phyloP scores from a whole-genome alignment of 2,113 vertebrate genomes.

The Pungitius pungitius region DNA sequence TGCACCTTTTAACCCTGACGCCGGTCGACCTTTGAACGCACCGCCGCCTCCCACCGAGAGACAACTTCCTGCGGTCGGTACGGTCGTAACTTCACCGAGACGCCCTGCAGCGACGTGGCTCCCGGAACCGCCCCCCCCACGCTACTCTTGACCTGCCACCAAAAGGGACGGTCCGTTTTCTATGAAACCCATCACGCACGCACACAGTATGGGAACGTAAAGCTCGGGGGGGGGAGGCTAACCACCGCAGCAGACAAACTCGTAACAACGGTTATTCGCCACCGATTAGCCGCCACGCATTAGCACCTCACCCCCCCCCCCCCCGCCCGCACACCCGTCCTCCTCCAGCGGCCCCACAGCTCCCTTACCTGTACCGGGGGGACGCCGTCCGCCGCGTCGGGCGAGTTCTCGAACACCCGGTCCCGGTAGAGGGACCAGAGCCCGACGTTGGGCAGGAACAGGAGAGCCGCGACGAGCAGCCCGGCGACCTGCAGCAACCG shows the following conservation, averaged over 20 bases:
- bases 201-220: conserved; percentile 30
- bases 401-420: conserved; percentile 86
- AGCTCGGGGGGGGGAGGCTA: neutral
- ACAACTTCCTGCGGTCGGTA: conserved; percentile 66
- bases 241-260: neutral
- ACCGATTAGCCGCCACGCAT: neutral
- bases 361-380: conserved; percentile 77
- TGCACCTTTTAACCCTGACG: neutral
- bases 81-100: conserved; percentile 41
- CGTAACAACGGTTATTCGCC: too few relatives aligned
- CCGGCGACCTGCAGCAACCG: conserved; percentile 89
- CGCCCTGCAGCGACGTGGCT: conserved; percentile 61
- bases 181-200: neutral
- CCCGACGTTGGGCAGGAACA: conserved; percentile 93
- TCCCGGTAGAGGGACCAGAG: conserved; percentile 93
- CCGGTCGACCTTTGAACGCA: conserved; percentile 40
- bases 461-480: conserved; percentile 87
- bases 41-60: conserved; percentile 5
- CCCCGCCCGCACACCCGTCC: neutral
- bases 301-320: neutral
- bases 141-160: neutral
- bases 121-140: neutral
- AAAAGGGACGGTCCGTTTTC: neutral
- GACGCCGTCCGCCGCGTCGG: conserved; percentile 62
- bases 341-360: neutral